phyloP scores from a whole-genome alignment of 2,113 vertebrate species.

The Cepphus grylle region DNA sequence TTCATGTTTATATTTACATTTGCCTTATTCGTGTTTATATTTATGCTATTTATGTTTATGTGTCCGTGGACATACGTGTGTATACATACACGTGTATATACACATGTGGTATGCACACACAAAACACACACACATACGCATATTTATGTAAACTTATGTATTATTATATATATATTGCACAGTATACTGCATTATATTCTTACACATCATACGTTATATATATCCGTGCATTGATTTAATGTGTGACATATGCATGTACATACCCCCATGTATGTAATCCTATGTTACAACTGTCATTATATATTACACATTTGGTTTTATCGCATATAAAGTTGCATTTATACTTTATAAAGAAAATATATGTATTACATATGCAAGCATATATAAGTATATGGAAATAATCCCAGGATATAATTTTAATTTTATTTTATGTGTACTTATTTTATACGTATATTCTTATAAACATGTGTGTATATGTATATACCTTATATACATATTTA shows the following conservation, averaged over 20 bases:
- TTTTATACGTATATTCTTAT: neutral
- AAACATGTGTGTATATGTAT: neutral
- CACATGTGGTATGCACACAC: neutral
- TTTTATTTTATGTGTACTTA: neutral
- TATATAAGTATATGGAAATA: neutral
- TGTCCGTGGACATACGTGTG: neutral
- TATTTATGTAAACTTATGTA: neutral
- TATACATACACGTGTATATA: neutral
- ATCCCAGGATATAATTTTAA: neutral
- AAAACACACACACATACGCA: accelerated
- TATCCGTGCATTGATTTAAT: neutral
- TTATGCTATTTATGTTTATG: neutral
- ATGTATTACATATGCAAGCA: too few species aligned
- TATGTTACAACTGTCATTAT: neutral
- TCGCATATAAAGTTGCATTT: neutral
- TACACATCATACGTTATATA: neutral
- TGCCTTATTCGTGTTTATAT: too few species aligned
- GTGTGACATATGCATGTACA: neutral
- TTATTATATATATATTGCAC: neutral
- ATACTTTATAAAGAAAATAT: neutral
- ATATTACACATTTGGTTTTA: neutral
- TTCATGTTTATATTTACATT: neutral
- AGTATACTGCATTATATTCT: neutral
- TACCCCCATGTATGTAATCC: neutral
- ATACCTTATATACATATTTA: neutral